Evolutionary conservation across 1,140 invertebrate species (phyloP).

Genomic region (Aphelinus atriplicis): DNA sequence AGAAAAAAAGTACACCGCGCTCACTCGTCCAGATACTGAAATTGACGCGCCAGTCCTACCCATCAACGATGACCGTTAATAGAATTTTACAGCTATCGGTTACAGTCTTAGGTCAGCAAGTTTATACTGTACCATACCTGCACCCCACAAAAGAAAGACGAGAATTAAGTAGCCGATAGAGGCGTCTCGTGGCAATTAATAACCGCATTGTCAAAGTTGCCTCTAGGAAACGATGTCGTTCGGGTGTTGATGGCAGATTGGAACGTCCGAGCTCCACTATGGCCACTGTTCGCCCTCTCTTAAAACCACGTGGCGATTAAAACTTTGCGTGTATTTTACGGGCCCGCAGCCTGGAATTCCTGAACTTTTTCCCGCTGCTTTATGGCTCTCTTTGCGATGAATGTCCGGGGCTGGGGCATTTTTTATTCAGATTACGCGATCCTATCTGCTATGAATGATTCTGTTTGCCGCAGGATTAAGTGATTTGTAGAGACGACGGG

Average conservation of each 20-base stretch:
- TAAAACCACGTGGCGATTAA: constrained; percentile 22
- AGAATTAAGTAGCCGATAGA: constrained; percentile 34
- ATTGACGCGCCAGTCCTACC: no score
- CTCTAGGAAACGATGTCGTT: constrained; percentile 12
- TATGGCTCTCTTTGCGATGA: no score
- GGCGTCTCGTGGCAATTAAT: constrained; percentile 38
- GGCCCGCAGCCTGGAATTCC: neutral
- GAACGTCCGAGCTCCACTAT: neutral
- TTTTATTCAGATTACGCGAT: no score
- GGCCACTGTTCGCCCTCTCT: neutral
- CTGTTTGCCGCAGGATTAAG: no score
- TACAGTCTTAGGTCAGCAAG: neutral
- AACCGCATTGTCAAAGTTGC: constrained; percentile 42
- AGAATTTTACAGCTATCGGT: constrained; percentile 8
- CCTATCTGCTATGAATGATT: no score
- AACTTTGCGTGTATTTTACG: constrained; percentile 36
- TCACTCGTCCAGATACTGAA: no score
- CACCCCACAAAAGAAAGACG: neutral
- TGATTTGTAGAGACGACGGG: no score
- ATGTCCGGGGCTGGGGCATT: no score
- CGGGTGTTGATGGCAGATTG: constrained; percentile 23
- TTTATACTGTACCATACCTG: no score
- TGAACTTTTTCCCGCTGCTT: neutral
- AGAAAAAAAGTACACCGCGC: no score
- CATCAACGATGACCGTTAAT: no score